Base-by-base conservation (phyloP, 2,797 vertebrate genomes). In the Cyclura pinguis region DNA sequence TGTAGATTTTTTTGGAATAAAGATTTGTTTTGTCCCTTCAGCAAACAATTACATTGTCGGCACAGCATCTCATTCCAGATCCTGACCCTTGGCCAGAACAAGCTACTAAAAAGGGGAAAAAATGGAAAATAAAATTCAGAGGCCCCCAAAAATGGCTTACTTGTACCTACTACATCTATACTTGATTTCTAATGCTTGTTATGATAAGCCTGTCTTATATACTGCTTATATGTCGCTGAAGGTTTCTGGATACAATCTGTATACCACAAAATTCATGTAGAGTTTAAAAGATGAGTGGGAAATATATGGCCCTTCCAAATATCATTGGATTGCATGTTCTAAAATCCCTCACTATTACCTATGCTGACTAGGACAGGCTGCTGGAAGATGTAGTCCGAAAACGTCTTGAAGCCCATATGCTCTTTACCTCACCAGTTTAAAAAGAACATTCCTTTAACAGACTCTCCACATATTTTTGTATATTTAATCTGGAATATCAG, bases 21-120 rank as follows among this genome's bases (percentile, higher is more conserved):
- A 88, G 50, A 55, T 88, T 88, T 88, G 80, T 42, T 73, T 73
- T 81, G 64, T 29, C n/a, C 24, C 35, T 88, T 88, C 78, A 57
- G 50, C 87, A 88, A 88, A 81, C 62, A 80, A 38, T 72, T 73
- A 24, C 38, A 72, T 12, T 52, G 81, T 82, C 78, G 82, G 62
- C 64, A 82, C 64, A 42, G 42, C 35, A 55, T 57, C 87, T 32
- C 35, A 20, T 55, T 82, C 64, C 77, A 81, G 32, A 82, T 67
- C 73, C 42, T 32, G 73, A 76, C 13, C 24, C 35, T 5, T 13
- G 22, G 47, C 4, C 50, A 73, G 77, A 57, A 73, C 22, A 80
- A 32, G n/a, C 72, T 29, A 62, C n/a, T 2, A 12, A 73, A 32
- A 73, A n/a, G 9, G 20, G 4, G 12, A 42, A 7, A 42, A 32